Evolutionary conservation across 2,888 invertebrate species (phyloP), one percentile per base, ranked within the genome.

Genomic region (Sussaba pulchella): DNA sequence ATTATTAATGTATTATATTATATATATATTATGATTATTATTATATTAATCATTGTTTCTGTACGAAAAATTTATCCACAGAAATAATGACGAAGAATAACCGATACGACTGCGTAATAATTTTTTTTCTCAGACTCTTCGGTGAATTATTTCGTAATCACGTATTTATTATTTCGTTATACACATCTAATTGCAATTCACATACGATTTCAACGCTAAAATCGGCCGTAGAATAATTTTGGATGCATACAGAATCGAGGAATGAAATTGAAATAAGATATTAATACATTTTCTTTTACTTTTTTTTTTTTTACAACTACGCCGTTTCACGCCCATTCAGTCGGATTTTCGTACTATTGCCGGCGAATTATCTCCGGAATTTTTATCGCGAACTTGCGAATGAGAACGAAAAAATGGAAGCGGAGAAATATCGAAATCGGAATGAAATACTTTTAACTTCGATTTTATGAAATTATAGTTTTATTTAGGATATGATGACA

Each of bases 391-490:
- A 52, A 21, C n/a, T n/a, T 24, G 17, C 57, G n/a, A 50, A 74
- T 64, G 21, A 57, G 17, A 14, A 43, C 70, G 59, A 79, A 84
- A 81, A 82, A 81, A 71, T 74, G 78, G 79, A 77, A 47, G 43
- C 61, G 64, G 50, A 77, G 67, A 71, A n/a, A 75, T 81, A 61
- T 78, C 43, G 70, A 45, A 72, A 31, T 50, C 63, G 63, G 59
- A 81, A 81, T 69, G 69, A 66, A 78, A 69, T 64, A 61, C 10
- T 41, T 69, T 54, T 24, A 21, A 31, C 61, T 43, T 52, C 54
- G 9, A 47, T 19, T 43, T 14, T n/a, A 12, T n/a, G 14, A 71
- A 61, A 57, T 61, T 50, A 45, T 10, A 52, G 57, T 64, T 8
- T 31, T n/a, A 50, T 12, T n/a, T 61, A 69, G 61, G 52, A 39